Conservation (phyloP, 1,140 invertebrate genomes). For the Trinorchestia longiramus region DNA sequence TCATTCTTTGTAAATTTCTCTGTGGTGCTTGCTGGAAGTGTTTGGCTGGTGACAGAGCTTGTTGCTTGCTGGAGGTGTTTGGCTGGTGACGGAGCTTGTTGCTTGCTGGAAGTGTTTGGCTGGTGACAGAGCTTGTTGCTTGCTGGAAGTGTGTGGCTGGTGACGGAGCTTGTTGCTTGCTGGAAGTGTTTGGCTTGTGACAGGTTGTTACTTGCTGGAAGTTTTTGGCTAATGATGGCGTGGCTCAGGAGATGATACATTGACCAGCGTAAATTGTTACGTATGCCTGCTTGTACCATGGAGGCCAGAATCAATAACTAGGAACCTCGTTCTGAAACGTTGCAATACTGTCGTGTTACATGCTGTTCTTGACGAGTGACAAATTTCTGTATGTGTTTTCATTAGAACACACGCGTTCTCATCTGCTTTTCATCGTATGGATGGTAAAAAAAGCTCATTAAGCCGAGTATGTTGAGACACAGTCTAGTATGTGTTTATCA, state of each 20-base stretch:
- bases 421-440: too few relatives aligned
- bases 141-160: too few relatives aligned
- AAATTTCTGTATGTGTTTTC: neutral
- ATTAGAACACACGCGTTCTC: neutral
- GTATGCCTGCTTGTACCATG: neutral
- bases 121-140: too few relatives aligned
- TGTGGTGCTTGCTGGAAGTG: neutral
- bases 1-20: neutral
- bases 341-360: neutral
- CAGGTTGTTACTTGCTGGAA: neutral
- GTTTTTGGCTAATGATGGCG: too few relatives aligned
- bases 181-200: too few relatives aligned
- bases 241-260: neutral
- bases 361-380: neutral
- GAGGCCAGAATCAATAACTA: neutral
- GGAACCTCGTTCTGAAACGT: neutral
- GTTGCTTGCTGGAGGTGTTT: too few relatives aligned
- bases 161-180: too few relatives aligned
- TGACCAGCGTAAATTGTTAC: neutral
- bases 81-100: too few relatives aligned
- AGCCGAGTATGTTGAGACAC: too few relatives aligned
- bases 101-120: too few relatives aligned
- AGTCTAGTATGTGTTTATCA: too few relatives aligned
- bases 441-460: too few relatives aligned
- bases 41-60: neutral